These are phyloP conservation scores for Drosophila nigromelanica DNA, from an alignment of 1,140 invertebrate species.

Conservation along the genomic window DNA sequence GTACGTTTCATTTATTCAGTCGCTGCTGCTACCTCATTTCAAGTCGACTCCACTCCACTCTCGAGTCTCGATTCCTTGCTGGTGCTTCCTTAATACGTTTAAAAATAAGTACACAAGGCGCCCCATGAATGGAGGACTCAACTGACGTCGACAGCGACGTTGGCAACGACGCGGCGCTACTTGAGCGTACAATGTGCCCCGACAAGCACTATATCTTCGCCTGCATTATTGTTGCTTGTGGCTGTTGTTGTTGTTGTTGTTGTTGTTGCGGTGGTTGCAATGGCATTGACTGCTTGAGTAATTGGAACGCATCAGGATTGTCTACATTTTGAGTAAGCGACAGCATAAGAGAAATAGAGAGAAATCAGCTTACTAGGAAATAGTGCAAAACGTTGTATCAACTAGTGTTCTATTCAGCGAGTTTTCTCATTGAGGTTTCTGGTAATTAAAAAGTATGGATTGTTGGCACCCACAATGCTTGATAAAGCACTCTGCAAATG, in stretches of 20 bases:
- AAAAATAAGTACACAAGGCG: conserved; percentile 73
- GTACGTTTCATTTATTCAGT: conserved; percentile 66
- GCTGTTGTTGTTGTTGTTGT: conserved; percentile 9
- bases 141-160: conserved; percentile 9
- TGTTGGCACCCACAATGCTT: conserved; percentile 6
- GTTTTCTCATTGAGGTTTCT: conserved; percentile 4
- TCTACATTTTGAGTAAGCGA: conserved; percentile 27
- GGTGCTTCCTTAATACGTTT: conserved; percentile 74
- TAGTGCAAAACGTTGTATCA: conserved; percentile 9
- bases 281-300: conserved; percentile 75
- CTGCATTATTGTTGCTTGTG: conserved; percentile 11
- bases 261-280: conserved; percentile 19
- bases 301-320: conserved; percentile 63
- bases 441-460: conserved; percentile 13
- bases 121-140: conserved; percentile 25
- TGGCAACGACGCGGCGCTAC: conserved; percentile 28
- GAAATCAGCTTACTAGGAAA: conserved; percentile 2
- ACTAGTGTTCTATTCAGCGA: conserved; percentile 18
- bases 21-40: conserved; percentile 16
- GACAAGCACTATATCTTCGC: conserved; percentile 12
- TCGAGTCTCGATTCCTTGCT: conserved; percentile 33
- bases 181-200: conserved; percentile 67
- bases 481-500: background rate
- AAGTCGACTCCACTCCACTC: conserved; percentile 4
- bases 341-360: conserved; percentile 4